phyloP scores from a whole-genome alignment of 2,113 vertebrate genomes.

The Sinocyclocheilus grahami region DNA sequence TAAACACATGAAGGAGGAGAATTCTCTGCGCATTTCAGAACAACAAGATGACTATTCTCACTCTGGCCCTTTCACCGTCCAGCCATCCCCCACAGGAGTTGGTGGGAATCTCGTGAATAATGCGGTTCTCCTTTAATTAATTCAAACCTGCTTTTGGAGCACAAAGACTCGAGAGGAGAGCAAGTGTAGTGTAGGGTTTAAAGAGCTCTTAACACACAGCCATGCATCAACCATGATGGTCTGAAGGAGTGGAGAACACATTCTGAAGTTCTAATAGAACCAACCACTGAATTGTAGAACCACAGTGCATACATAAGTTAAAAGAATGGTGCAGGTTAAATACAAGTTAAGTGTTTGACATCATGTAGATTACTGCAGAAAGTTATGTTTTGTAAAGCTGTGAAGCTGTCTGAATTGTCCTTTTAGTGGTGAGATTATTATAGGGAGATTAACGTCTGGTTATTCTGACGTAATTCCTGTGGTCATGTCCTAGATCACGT shows the following conservation, averaged over 20 bases:
- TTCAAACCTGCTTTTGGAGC: conserved; percentile 55
- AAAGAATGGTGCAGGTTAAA: neutral
- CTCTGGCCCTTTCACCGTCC: conserved; percentile 35
- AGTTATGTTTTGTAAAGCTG: neutral
- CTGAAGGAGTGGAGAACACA: conserved; percentile 21
- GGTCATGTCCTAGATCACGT: neutral
- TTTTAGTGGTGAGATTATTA: neutral
- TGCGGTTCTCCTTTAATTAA: conserved; percentile 56
- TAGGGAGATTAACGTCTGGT: neutral
- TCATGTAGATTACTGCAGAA: neutral
- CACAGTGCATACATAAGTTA: neutral
- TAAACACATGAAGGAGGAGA: conserved; percentile 52
- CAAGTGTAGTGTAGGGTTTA: conserved; percentile 53
- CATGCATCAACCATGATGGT: conserved; percentile 49
- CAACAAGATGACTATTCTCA: conserved; percentile 55
- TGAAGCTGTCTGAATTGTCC: neutral
- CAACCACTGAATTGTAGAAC: neutral
- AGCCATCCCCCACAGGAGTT: conserved; percentile 49
- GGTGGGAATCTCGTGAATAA: conserved; percentile 63
- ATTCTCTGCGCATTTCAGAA: conserved; percentile 47
- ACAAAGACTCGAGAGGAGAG: conserved; percentile 51
- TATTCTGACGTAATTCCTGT: neutral
- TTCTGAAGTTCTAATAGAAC: conserved; percentile 28
- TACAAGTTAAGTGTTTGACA: neutral
- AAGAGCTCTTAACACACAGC: conserved; percentile 53